phyloP scores from a whole-genome alignment of 2,113 vertebrate species.

The Oreochromis niloticus region DNA sequence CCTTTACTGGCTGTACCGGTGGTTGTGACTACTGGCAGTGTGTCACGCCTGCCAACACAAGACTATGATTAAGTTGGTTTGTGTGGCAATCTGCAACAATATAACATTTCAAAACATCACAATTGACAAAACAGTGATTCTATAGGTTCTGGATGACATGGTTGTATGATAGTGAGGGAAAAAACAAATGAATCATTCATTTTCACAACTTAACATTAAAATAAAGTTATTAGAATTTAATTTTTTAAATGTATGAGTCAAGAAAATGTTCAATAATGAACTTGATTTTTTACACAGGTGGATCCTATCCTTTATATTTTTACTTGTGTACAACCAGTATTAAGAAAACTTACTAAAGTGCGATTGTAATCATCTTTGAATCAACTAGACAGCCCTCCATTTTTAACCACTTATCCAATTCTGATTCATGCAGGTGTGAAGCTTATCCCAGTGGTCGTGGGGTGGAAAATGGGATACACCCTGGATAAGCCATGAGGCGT shows the following conservation, averaged over 20 bases:
- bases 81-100: neutral
- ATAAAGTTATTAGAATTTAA: neutral
- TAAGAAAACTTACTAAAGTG: neutral
- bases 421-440: neutral
- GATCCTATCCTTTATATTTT: neutral
- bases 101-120: neutral
- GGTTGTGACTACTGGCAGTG: neutral
- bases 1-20: neutral
- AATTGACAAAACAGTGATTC: neutral
- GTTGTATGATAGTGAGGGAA: neutral
- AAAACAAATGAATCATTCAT: neutral
- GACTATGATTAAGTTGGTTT: conserved; percentile 3
- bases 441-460: no score
- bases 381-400: neutral
- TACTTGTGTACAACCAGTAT: neutral
- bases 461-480: neutral
- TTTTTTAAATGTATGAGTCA: neutral
- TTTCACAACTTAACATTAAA: neutral
- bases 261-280: accelerated
- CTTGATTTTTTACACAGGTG: neutral
- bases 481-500: neutral
- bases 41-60: conserved; percentile 14
- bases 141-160: neutral
- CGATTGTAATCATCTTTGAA: neutral
- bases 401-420: neutral